Evolutionary conservation across 2,113 vertebrate genomes (phyloP).

Genomic region (Neolamprologus modestus): DNA sequence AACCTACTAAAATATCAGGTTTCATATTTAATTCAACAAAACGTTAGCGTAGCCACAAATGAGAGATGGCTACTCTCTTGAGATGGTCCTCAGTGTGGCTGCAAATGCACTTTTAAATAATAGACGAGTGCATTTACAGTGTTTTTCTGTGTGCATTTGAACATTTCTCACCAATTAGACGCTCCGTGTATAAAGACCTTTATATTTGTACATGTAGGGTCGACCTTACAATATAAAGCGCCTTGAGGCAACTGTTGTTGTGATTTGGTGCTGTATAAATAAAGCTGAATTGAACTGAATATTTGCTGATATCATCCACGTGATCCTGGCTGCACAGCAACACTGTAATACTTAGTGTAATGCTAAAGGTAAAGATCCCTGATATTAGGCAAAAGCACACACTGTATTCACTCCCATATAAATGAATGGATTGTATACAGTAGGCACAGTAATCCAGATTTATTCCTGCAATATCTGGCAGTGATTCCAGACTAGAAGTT

Average conservation of each 20-base stretch:
- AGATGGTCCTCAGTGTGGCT: neutral
- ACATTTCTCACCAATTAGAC: neutral
- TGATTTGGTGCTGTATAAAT: neutral
- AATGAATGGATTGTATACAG: neutral
- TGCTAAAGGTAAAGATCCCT: neutral
- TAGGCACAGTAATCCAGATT: neutral
- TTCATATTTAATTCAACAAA: slow-evolving; percentile 14
- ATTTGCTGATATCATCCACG: neutral
- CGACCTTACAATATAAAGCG: neutral
- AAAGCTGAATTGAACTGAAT: neutral
- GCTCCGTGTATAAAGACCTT: neutral
- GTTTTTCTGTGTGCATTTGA: neutral
- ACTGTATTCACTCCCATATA: too few species aligned
- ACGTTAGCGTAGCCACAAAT: neutral
- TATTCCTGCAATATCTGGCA: neutral
- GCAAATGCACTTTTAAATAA: neutral
- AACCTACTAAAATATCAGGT: neutral
- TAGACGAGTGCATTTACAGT: neutral
- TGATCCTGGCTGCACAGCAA: neutral
- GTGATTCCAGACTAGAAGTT: neutral
- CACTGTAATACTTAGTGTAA: neutral
- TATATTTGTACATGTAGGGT: neutral
- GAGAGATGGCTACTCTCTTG: neutral
- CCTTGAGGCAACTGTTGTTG: neutral
- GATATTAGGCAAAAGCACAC: neutral